phyloP scores from a whole-genome alignment of 2,797 vertebrate species.

The Bradypus variegatus region DNA sequence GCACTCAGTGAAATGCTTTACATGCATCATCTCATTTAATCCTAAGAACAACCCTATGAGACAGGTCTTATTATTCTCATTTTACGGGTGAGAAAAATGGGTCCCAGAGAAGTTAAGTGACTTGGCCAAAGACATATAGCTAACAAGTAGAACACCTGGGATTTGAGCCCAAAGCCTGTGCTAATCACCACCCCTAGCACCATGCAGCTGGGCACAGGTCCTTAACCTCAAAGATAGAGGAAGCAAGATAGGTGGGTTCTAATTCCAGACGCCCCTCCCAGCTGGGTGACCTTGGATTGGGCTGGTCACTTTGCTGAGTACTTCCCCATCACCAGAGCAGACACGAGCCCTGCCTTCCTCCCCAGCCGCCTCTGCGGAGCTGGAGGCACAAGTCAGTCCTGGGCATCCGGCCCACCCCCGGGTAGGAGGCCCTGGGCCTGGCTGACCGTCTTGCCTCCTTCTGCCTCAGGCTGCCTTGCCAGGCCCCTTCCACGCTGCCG shows the following conservation, averaged over 20 bases:
- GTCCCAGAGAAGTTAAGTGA: neutral
- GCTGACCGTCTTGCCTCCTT: fast-evolving
- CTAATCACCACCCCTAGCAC: neutral
- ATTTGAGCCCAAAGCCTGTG: neutral
- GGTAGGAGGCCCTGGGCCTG: neutral
- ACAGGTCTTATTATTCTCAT: neutral
- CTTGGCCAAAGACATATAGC: neutral
- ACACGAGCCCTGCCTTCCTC: no score
- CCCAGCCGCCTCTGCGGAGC: fast-evolving
- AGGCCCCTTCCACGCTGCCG: neutral
- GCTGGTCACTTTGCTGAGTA: fast-evolving
- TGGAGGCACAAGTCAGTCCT: neutral
- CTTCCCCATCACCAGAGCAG: fast-evolving
- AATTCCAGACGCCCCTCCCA: neutral
- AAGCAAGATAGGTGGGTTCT: neutral
- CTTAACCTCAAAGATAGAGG: neutral
- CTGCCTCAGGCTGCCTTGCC: constrained; percentile 49
- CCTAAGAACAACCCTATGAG: neutral
- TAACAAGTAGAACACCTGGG: neutral
- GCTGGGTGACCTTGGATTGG: neutral
- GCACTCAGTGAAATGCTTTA: neutral
- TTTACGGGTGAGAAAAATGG: neutral
- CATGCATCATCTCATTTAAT: neutral
- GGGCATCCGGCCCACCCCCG: neutral
- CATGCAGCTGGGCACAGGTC: fast-evolving